Evolutionary conservation across 2,797 vertebrate species (phyloP), one percentile per base, ranked within the genome.

Genomic region (Nyctalus aviator): DNA sequence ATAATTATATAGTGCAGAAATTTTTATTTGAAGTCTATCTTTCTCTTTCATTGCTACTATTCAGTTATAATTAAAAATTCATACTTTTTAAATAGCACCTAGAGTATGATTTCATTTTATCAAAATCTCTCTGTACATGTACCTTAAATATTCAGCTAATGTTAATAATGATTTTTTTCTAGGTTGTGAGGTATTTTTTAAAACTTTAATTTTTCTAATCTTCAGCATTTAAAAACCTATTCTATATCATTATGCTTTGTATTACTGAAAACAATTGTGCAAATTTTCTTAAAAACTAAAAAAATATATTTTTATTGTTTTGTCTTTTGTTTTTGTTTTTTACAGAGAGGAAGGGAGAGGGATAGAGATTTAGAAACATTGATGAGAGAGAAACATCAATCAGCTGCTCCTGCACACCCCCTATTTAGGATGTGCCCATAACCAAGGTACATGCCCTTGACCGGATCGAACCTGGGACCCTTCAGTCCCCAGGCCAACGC

Each of bases 61-160:
- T 82, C 57, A 79, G 71, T 76, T 46, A 77, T n/a, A 87, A 68
- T 48, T 50, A 82, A 94, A 94, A 88, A 83, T 66, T 15, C 66
- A 53, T 64, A 59, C 17, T 81, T 90, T 86, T 84, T 81, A 35
- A 91, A 41, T 46, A 21, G 23, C 21, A 30, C 30, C 18, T 53
- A 41, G 21, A 8, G 3, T 53, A 30, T 44, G 17, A 35, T 35
- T 12, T 64, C 18, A 32, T 76, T 84, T 81, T 84, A 21, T 46
- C 77, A 79, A 88, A 78, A 20, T 82, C 15, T 55, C 15, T 85
- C 21, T 84, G 25, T 27, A 17, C 30, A 41, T 75, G 11, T 41
- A 23, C 73, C n/a, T 77, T 68, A 69, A 89, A 37, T 69, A n/a
- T 57, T 89, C 48, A 93, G 35, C 30, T 72, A 17, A 32, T 69